A percentile compares a stretch with the other conserved stretches of the same genome.
Evolutionary conservation across 1,140 invertebrate genomes (phyloP).

Genomic region (Drosophila persimilis): DNA sequence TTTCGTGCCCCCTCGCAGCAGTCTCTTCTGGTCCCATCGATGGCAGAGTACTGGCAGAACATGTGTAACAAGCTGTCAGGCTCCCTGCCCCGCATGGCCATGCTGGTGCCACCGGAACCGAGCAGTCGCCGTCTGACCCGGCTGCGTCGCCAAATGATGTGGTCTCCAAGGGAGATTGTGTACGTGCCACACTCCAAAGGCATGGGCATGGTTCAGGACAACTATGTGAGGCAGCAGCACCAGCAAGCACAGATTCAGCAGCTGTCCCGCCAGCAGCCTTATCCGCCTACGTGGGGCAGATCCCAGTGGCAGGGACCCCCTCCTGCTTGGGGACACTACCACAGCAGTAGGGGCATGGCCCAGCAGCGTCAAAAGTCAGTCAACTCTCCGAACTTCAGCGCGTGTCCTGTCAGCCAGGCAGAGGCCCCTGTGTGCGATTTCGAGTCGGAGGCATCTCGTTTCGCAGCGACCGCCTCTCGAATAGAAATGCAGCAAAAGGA

Average conservation of each 20-base stretch:
- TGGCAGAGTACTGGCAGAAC: slow-evolving; percentile 37
- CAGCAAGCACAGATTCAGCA: not conserved
- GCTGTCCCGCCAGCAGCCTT: not conserved
- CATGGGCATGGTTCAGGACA: too few relatives aligned
- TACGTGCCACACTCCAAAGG: not conserved
- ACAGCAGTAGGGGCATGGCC: not conserved
- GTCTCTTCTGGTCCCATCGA: not conserved
- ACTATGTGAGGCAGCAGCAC: slow-evolving; percentile 15
- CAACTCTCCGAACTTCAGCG: not conserved
- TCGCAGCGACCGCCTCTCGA: slow-evolving; percentile 12
- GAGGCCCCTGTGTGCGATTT: not conserved
- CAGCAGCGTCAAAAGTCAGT: not conserved
- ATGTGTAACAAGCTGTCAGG: slow-evolving; percentile 36
- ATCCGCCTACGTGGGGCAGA: slow-evolving; percentile 1
- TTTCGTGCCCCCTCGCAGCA: slow-evolving; percentile 7
- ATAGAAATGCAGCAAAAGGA: slow-evolving; percentile 10
- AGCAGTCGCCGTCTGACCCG: slow-evolving; percentile 37
- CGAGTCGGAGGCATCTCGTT: too few relatives aligned
- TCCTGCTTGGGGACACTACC: not conserved
- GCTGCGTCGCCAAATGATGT: slow-evolving; percentile 35
- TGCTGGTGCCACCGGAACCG: slow-evolving; percentile 14
- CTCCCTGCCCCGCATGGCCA: slow-evolving; percentile 34
- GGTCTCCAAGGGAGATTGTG: not conserved
- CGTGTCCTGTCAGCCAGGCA: not conserved
- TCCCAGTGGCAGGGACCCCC: not conserved